phyloP scores from a whole-genome alignment of 2,888 invertebrate genomes.

The Epistrophella euchroma region DNA sequence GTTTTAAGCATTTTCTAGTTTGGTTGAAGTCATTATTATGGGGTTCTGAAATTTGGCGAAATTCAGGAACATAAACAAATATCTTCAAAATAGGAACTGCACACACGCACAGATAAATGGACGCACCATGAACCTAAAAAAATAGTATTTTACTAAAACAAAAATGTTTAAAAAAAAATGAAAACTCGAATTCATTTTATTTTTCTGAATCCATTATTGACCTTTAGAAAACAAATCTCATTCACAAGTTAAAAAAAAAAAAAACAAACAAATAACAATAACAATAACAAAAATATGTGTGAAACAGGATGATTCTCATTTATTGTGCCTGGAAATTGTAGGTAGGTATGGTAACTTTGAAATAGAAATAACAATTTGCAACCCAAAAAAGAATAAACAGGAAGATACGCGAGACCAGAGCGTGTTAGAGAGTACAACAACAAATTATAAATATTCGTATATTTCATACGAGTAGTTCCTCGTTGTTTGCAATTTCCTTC shows the following conservation, averaged over 20 bases:
- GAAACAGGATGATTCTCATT: conserved; percentile 66
- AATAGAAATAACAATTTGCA: conserved; percentile 70
- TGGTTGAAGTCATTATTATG: too few species aligned
- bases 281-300: conserved; percentile 24
- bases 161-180: too few species aligned
- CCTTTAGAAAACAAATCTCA: not conserved
- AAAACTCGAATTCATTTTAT: too few species aligned
- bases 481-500: conserved; percentile 68
- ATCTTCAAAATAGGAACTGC: too few species aligned
- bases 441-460: conserved; percentile 23
- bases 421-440: conserved; percentile 1
- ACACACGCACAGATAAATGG: too few species aligned
- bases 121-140: too few species aligned
- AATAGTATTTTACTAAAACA: too few species aligned
- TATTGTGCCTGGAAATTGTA: conserved; percentile 48
- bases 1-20: too few species aligned
- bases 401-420: conserved; percentile 10
- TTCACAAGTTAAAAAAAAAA: not conserved
- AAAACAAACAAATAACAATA: too few species aligned
- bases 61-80: too few species aligned
- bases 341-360: conserved; percentile 26
- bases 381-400: conserved; percentile 50
- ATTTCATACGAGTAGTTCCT: conserved; percentile 35
- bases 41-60: too few species aligned
- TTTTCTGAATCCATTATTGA: not conserved